These are phyloP conservation scores for Eretmodus cyanostictus DNA, from an alignment of 2,113 vertebrate genomes.

Conservation along the genomic window DNA sequence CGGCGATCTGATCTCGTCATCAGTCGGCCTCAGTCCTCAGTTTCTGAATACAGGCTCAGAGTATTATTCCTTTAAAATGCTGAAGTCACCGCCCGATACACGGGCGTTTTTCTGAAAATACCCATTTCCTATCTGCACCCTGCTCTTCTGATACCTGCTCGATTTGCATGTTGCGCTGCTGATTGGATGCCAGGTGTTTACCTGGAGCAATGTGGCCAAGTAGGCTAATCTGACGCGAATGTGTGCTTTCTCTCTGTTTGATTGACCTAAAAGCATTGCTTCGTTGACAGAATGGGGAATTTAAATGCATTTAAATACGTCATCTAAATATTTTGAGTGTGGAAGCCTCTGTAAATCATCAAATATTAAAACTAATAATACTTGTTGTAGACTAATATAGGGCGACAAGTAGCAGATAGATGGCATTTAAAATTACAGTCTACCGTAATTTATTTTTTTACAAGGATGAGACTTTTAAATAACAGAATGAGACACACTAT, in stretches of 20 bases:
- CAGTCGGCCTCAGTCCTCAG: not conserved
- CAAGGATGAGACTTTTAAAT: not conserved
- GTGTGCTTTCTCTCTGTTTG: not conserved
- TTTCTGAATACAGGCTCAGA: not conserved
- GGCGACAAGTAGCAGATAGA: not conserved
- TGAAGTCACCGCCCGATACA: not conserved
- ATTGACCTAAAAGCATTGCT: not conserved
- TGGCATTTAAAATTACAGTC: not conserved
- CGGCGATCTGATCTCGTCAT: not conserved
- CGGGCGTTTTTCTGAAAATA: not conserved
- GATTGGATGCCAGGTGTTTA: slow-evolving; percentile 35
- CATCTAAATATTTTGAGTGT: not conserved
- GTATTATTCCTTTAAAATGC: not conserved
- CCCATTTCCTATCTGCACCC: not conserved
- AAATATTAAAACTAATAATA: not conserved
- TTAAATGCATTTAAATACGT: not conserved
- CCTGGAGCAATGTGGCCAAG: not conserved
- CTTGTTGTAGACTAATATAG: not conserved
- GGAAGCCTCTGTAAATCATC: not conserved
- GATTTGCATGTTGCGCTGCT: slow-evolving; percentile 32
- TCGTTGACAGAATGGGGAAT: not conserved
- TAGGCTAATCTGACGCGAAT: not conserved
- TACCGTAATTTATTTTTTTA: not conserved
- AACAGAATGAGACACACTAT: not conserved
- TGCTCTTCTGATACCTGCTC: slow-evolving; percentile 36